Percentiles rank a stretch among this genome's conserved stretches.
phyloP scores from a whole-genome alignment of 2,113 vertebrate species.

The Pseudolaguvia tuberculata region DNA sequence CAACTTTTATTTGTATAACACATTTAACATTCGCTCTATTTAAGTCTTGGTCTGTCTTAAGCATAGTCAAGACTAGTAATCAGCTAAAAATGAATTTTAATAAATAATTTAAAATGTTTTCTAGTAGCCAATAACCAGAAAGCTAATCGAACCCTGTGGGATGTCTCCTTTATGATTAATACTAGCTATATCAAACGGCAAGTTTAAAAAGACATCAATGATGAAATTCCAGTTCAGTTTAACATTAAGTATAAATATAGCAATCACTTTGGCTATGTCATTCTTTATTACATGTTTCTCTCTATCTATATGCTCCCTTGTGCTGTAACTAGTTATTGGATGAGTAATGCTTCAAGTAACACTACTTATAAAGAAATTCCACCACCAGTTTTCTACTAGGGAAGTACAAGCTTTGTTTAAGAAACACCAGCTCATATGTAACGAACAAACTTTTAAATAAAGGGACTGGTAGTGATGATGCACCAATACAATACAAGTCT shows the following conservation, averaged over 20 bases:
- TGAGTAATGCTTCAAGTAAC: neutral
- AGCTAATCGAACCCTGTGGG: neutral
- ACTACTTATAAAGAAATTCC: neutral
- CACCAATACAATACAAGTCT: no score
- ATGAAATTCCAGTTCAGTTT: neutral
- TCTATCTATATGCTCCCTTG: neutral
- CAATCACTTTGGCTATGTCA: neutral
- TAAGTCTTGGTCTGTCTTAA: neutral
- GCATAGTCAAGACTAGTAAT: neutral
- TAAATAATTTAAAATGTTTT: no score
- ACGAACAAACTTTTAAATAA: neutral
- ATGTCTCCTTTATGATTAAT: neutral
- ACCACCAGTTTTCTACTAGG: neutral
- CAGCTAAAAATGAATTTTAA: no score
- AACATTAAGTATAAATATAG: no score
- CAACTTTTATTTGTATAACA: no score
- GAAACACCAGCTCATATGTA: neutral
- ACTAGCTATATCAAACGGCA: neutral
- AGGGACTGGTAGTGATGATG: no score
- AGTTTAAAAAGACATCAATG: neutral
- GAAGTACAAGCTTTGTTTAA: neutral
- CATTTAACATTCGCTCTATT: no score
- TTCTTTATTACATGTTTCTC: neutral
- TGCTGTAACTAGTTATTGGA: neutral
- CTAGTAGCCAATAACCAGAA: neutral